Evolutionary conservation across 2,113 vertebrate genomes (phyloP).

Genomic region (Galemys pyrenaicus): DNA sequence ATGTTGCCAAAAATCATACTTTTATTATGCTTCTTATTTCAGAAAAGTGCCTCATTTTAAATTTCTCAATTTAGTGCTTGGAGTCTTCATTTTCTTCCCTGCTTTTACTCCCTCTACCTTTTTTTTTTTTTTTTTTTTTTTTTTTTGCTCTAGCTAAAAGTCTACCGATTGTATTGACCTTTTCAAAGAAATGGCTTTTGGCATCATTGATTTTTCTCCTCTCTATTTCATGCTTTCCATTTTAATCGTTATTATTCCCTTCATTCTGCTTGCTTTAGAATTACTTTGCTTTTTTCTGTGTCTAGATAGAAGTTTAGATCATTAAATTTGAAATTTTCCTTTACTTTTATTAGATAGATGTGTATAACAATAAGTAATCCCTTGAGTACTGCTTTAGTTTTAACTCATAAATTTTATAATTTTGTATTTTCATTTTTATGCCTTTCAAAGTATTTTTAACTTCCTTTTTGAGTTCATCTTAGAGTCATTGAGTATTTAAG

Average conservation of each 20-base stretch:
- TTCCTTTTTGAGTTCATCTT: background rate
- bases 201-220: background rate
- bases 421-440: background rate
- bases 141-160: background rate
- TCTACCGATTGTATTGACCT: background rate
- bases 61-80: background rate
- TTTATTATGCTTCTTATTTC: background rate
- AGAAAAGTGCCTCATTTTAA: background rate
- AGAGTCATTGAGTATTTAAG: background rate
- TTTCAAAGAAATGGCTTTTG: background rate
- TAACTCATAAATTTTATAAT: background rate
- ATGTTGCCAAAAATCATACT: background rate
- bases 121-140: background rate
- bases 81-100: background rate
- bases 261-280: background rate
- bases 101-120: background rate
- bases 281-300: background rate
- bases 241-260: too few species aligned
- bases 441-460: background rate
- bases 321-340: background rate
- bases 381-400: background rate
- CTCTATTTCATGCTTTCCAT: background rate
- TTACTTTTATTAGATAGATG: background rate
- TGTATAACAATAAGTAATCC: background rate
- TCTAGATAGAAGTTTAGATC: background rate